Evolutionary conservation across 1,140 invertebrate genomes (phyloP), one percentile per base, ranked within the genome.

Genomic region (Alviniconcha marisindica): DNA sequence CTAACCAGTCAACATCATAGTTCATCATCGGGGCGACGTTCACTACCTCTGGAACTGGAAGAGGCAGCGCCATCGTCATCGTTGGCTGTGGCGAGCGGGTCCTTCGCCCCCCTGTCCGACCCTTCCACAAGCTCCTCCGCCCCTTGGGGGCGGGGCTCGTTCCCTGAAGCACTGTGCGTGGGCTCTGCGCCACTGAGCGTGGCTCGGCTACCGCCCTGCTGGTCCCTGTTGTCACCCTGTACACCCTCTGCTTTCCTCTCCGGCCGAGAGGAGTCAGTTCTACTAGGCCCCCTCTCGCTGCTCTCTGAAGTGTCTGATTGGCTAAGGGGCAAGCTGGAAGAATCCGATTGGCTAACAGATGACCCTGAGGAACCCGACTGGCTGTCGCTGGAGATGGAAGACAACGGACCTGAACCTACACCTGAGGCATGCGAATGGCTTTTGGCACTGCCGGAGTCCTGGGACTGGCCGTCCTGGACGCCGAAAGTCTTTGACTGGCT

Each of bases 401-500:
- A 71, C 2, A n/a, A 18, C n/a, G 40, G n/a, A 38, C 7, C 24
- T 7, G 14, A 42, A 21, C 4, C 10, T 5, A 21, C 7, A 24
- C 2, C 4, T 14, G 15, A 10, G 31, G 3, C 4, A 33, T 31
- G 33, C 15, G 14, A 28, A 33, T 33, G 31, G 66, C 4, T 28
- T 3, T 54, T 28, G 73, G n/a, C 73, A 76, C 44, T 76, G 73
- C 10, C 73, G 21, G 44, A 76, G 10, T 51, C 73, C 18, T 28
- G 5, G 4, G 40, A 18, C 51, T 28, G 21, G 73, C 73, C 21
- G 36, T 76, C 73, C 7, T 24, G 2, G 10, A 76, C n/a, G 18
- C 15, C 38, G 44, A 51, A 76, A 31, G 73, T 51, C 44, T 48
- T n/a, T 24, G 73, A 76, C 24, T 76, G 73, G 44, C 73, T 51